Evolutionary conservation across 2,888 invertebrate genomes (phyloP).

Genomic region (Sphecodes monilicornis): DNA sequence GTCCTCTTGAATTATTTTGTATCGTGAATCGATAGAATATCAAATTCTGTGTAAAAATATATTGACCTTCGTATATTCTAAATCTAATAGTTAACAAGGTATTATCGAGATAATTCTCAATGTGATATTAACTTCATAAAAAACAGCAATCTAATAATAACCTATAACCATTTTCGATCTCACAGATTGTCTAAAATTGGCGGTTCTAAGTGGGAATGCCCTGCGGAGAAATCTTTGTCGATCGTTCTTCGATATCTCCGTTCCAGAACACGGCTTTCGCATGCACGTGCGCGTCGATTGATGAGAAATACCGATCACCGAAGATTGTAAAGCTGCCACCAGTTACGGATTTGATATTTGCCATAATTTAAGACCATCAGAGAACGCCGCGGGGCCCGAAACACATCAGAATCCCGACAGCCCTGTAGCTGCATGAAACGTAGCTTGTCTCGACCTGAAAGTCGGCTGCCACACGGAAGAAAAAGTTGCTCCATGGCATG

Average conservation of each 20-base stretch:
- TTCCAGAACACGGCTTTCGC: background rate
- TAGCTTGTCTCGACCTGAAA: constrained; percentile 26
- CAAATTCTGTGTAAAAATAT: no score
- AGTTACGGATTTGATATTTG: background rate
- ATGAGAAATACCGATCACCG: background rate
- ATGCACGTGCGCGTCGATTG: background rate
- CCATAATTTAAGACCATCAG: constrained; percentile 32
- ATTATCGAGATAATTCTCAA: no score
- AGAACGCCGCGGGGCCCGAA: constrained; percentile 9
- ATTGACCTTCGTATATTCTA: no score
- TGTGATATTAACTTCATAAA: no score
- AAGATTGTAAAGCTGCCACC: constrained; percentile 21
- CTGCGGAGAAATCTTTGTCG: background rate
- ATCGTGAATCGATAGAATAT: no score
- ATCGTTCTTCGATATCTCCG: background rate
- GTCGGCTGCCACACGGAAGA: constrained; percentile 38
- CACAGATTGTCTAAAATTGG: background rate
- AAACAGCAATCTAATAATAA: no score
- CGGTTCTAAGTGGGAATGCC: no score
- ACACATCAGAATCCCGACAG: constrained; percentile 25
- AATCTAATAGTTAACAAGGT: no score
- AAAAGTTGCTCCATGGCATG: constrained; percentile 40
- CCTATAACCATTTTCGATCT: background rate
- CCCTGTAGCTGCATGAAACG: constrained; percentile 10
- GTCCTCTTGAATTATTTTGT: no score